Percentiles rank a stretch among this genome's conserved stretches.
phyloP scores from a whole-genome alignment of 2,888 invertebrate genomes.

The Acholoe squamosa region DNA sequence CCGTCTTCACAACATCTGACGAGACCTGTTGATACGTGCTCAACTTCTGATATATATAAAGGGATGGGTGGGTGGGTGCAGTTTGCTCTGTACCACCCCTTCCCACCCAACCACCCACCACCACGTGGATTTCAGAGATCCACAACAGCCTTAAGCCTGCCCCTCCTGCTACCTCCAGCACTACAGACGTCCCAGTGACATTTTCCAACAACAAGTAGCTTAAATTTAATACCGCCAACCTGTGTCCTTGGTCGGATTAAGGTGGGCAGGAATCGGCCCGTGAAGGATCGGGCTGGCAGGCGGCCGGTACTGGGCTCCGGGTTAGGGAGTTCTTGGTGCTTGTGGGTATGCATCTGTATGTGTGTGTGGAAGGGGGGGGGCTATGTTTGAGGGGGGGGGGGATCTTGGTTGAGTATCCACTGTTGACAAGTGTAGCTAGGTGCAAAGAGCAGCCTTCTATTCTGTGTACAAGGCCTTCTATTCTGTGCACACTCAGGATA shows the following conservation, averaged over 20 bases:
- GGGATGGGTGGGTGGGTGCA: neutral
- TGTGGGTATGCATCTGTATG: too few relatives aligned
- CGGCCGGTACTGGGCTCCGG: neutral
- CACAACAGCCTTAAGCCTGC: neutral
- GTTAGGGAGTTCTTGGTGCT: too few relatives aligned
- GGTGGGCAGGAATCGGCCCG: neutral
- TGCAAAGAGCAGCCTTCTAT: neutral
- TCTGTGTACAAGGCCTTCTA: too few relatives aligned
- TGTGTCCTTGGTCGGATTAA: neutral
- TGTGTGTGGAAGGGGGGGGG: neutral
- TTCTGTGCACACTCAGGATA: neutral
- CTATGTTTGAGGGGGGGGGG: neutral
- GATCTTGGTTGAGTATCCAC: neutral
- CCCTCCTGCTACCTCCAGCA: neutral
- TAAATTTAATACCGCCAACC: conserved; percentile 1
- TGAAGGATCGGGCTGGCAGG: neutral
- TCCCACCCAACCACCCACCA: neutral
- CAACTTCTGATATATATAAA: neutral
- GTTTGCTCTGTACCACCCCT: neutral
- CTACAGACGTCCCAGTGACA: neutral
- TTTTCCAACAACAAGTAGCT: neutral
- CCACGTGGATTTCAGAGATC: neutral
- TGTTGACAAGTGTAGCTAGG: conserved; percentile 6
- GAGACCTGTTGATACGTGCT: conserved; percentile 12
- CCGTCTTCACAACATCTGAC: neutral